These are phyloP conservation scores for Morpho deidamia DNA, from an alignment of 2,888 invertebrate genomes.

Conservation along the genomic window DNA sequence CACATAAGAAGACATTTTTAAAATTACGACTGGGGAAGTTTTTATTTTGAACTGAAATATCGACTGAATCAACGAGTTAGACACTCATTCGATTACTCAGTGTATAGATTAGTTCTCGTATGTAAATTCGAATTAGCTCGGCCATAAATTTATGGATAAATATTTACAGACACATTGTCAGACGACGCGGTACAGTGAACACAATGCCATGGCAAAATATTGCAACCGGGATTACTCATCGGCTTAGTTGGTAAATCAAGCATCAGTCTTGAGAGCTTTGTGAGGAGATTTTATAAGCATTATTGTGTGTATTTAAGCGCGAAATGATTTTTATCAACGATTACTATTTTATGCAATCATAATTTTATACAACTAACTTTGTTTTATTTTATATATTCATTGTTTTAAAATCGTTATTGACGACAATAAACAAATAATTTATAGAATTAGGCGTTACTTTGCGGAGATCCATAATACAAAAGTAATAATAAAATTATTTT, in stretches of 20 bases:
- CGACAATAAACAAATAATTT: no score
- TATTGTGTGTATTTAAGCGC: conserved; percentile 12
- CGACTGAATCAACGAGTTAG: conserved; percentile 38
- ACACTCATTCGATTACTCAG: conserved; percentile 69
- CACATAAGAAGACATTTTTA: no score
- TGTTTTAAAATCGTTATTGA: no score
- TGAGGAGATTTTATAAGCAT: conserved; percentile 13
- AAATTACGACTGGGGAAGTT: no score
- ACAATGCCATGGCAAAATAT: conserved; percentile 61
- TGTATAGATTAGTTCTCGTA: conserved; percentile 61
- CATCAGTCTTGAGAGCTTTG: conserved; percentile 15
- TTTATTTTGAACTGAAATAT: no score
- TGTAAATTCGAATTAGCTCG: conserved; percentile 40
- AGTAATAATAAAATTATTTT: no score
- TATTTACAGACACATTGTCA: conserved; percentile 62
- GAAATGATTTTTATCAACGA: not conserved
- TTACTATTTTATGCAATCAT: not conserved
- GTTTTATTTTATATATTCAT: no score
- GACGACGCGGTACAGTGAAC: conserved; percentile 57
- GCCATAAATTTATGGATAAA: conserved; percentile 68
- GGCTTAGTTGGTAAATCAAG: conserved; percentile 27
- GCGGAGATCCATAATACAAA: no score
- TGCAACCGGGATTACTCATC: conserved; percentile 48
- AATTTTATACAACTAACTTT: not conserved
- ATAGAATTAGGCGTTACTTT: no score